Percentiles rank a stretch among this genome's conserved stretches.
These are phyloP conservation scores for Enteromius paludinosus DNA, from an alignment of 2,797 vertebrate genomes.

Conservation along the genomic window DNA sequence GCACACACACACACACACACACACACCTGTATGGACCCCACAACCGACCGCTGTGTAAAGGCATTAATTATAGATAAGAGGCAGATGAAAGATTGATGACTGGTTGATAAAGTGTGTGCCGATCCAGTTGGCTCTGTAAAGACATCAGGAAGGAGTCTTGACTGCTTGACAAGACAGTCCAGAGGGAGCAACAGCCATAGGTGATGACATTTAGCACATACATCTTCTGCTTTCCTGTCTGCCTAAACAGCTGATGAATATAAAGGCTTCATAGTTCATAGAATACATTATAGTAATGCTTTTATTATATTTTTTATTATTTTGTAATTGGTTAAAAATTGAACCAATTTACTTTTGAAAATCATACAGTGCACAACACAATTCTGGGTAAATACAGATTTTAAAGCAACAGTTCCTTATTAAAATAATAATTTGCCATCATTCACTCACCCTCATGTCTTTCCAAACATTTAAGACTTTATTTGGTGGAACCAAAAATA, in stretches of 20 bases:
- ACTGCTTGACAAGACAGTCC: slow-evolving; percentile 47
- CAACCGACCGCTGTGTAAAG: slow-evolving; percentile 54
- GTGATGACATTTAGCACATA: slow-evolving; percentile 35
- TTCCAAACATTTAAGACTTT: neutral
- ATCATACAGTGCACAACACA: neutral
- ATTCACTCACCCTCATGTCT: neutral
- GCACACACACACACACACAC: neutral
- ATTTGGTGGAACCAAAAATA: neutral
- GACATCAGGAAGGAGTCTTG: slow-evolving; percentile 52
- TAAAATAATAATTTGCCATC: neutral
- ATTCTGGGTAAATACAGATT: neutral
- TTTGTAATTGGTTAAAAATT: neutral
- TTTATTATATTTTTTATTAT: no score
- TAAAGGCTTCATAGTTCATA: neutral
- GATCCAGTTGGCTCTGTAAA: slow-evolving; percentile 46
- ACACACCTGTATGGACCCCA: slow-evolving; percentile 57
- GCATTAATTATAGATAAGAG: slow-evolving; percentile 65
- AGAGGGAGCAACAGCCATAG: slow-evolving; percentile 36
- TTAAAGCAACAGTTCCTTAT: neutral
- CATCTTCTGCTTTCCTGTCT: slow-evolving; percentile 25
- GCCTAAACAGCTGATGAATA: neutral
- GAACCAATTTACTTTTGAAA: neutral
- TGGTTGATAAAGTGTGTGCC: slow-evolving; percentile 57
- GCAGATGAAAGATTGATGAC: slow-evolving; percentile 64
- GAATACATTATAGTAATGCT: neutral